These are phyloP conservation scores for Tetheella fluctuosa DNA, from an alignment of 2,888 invertebrate species.

Conservation along the genomic window DNA sequence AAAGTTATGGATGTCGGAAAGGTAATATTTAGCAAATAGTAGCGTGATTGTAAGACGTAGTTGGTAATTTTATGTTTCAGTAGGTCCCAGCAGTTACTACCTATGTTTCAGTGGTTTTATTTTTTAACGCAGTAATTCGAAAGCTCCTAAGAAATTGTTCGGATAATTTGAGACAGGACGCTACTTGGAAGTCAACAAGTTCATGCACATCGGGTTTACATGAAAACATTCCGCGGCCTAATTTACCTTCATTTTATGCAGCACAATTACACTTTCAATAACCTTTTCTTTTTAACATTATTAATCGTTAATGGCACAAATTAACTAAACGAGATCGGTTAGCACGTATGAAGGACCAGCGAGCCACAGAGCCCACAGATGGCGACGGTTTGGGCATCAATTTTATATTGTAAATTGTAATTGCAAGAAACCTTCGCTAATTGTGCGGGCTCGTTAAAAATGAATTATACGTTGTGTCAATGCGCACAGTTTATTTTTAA, in stretches of 20 bases:
- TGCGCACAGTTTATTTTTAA: conserved; percentile 36
- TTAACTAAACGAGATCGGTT: conserved; percentile 25
- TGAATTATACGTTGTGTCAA: conserved; percentile 55
- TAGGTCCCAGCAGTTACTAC: too few relatives aligned
- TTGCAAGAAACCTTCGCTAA: conserved; percentile 48
- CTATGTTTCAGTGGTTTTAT: too few relatives aligned
- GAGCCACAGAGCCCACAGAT: conserved; percentile 27
- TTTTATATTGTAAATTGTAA: conserved; percentile 58
- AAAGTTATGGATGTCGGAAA: conserved; percentile 14
- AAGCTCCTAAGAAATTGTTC: neutral
- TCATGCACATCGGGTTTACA: neutral
- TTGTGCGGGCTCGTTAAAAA: conserved; percentile 51
- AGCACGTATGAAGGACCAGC: conserved; percentile 25
- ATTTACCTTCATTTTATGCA: neutral
- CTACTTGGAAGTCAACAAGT: neutral
- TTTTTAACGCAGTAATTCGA: too few relatives aligned
- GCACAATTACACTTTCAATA: conserved; percentile 8
- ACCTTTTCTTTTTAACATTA: conserved; percentile 28
- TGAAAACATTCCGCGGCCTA: neutral
- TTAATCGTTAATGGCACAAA: conserved; percentile 38
- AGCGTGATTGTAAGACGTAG: neutral
- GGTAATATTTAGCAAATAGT: neutral
- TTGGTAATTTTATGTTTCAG: too few relatives aligned
- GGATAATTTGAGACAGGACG: neutral
- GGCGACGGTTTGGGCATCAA: conserved; percentile 37